Conservation (phyloP, 2,113 vertebrate genomes). For the Platysternon megacephalum region DNA sequence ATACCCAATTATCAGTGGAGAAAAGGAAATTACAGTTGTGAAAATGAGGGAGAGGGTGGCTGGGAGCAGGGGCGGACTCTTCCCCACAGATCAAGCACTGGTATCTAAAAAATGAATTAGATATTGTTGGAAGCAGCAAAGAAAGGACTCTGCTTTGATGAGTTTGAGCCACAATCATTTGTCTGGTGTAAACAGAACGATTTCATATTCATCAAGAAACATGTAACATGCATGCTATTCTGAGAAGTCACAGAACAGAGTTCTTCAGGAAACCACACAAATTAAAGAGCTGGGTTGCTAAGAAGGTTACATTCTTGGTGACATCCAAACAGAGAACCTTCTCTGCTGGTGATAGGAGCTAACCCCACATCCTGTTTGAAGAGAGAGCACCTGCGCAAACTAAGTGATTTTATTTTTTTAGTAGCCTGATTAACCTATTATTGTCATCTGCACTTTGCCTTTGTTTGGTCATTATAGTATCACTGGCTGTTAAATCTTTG, state of each 20-base stretch:
- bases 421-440: slow-evolving; percentile 1
- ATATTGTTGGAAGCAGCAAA: not conserved
- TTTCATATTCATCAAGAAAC: slow-evolving; percentile 4
- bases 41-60: not conserved
- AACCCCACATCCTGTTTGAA: slow-evolving; percentile 68
- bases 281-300: not conserved
- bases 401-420: slow-evolving; percentile 45
- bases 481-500: not conserved
- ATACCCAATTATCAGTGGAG: not conserved
- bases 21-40: not conserved
- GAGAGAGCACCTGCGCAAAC: not conserved
- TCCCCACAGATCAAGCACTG: not conserved
- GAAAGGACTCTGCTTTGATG: not conserved
- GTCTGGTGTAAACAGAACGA: not conserved
- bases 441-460: not conserved
- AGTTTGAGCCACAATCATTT: not conserved
- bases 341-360: slow-evolving; percentile 31
- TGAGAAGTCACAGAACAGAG: slow-evolving; percentile 32
- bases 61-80: not conserved
- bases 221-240: not conserved
- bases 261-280: slow-evolving; percentile 62
- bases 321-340: slow-evolving; percentile 6
- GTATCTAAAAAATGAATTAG: not conserved
- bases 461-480: not conserved
- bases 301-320: slow-evolving; percentile 26